Conservation (phyloP, 2,797 vertebrate genomes). For the Brachymystax lenok region DNA sequence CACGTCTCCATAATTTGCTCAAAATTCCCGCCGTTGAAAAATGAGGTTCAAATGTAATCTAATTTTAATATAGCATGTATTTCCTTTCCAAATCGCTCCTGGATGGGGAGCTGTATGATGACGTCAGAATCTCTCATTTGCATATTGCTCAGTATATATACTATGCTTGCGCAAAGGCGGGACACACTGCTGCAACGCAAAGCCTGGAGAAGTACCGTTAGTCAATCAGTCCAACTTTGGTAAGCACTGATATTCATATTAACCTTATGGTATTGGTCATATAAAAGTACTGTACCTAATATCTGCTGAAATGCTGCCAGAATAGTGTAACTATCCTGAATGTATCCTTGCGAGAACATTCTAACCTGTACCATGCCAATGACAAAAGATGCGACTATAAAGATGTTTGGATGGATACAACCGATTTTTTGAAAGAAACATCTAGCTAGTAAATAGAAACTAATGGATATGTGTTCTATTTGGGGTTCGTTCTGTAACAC, state of each 20-base stretch:
- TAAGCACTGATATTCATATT: conserved; percentile 43
- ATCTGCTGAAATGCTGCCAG: neutral
- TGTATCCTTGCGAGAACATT: neutral
- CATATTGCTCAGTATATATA: conserved; percentile 71
- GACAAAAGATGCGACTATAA: neutral
- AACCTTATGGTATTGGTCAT: neutral
- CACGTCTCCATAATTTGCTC: too few relatives aligned
- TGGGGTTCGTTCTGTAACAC: neutral
- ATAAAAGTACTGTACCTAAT: neutral
- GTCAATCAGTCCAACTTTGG: conserved; percentile 54
- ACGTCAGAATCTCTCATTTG: conserved; percentile 75
- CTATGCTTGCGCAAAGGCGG: conserved; percentile 63
- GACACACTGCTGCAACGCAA: conserved; percentile 68
- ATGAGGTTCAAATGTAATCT: neutral
- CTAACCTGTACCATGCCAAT: neutral
- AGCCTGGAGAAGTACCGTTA: conserved; percentile 44
- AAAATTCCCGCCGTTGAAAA: too few relatives aligned
- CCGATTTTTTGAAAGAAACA: neutral
- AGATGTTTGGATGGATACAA: neutral
- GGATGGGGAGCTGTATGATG: conserved; percentile 36
- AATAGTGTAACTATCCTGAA: neutral
- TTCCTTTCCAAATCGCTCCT: neutral
- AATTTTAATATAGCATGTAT: neutral
- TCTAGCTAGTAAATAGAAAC: neutral
- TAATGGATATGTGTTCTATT: neutral